A percentile compares a stretch with the other conserved stretches of the same genome.
phyloP scores from a whole-genome alignment of 2,797 vertebrate species.

The Ptychobarbus kaznakovi region DNA sequence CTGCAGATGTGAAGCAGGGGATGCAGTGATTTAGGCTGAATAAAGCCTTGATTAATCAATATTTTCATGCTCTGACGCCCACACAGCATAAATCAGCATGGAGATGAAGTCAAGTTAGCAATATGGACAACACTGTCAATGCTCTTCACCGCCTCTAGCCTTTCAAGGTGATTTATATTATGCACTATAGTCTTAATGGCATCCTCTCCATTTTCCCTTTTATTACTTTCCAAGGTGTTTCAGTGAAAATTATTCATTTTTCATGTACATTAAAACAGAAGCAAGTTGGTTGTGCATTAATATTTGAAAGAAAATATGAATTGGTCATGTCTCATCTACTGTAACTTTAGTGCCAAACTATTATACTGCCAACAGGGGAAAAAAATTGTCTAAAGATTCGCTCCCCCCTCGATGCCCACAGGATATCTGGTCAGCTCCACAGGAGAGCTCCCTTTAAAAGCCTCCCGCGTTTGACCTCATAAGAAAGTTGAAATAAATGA shows the following conservation, averaged over 20 bases:
- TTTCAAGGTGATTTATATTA: slow-evolving; percentile 53
- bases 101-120: slow-evolving; percentile 44
- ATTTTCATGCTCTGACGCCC: slow-evolving; percentile 27
- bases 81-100: slow-evolving; percentile 56
- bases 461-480: slow-evolving; percentile 63
- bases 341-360: neutral
- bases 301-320: slow-evolving; percentile 7
- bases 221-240: slow-evolving; percentile 31
- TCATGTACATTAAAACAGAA: neutral
- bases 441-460: slow-evolving; percentile 57
- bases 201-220: slow-evolving; percentile 18
- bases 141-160: slow-evolving; percentile 33
- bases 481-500: slow-evolving; percentile 65
- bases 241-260: neutral
- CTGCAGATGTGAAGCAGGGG: slow-evolving; percentile 22
- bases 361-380: neutral
- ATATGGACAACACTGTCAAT: slow-evolving; percentile 41
- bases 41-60: slow-evolving; percentile 48
- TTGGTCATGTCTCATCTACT: neutral
- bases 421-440: slow-evolving; percentile 59
- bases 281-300: neutral
- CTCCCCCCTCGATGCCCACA: slow-evolving; percentile 57
- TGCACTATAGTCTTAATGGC: slow-evolving; percentile 30
- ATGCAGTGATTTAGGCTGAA: slow-evolving; percentile 24
- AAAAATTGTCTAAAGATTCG: slow-evolving; percentile 60